phyloP scores from a whole-genome alignment of 2,797 vertebrate genomes.

The Remorina albescens region DNA sequence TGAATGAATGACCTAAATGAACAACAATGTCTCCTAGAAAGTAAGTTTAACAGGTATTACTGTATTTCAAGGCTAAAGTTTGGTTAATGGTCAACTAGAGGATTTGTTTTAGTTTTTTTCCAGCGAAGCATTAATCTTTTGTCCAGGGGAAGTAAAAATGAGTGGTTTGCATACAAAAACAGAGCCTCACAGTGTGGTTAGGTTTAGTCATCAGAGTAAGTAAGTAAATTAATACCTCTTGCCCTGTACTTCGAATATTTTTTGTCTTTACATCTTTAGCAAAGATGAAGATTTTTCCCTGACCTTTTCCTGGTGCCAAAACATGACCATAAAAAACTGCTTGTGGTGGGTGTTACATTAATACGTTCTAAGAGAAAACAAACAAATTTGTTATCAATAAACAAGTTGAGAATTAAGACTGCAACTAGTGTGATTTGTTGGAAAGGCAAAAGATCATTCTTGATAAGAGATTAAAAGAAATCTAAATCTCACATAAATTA shows the following conservation, averaged over 20 bases:
- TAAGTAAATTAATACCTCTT: background rate
- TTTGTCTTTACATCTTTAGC: background rate
- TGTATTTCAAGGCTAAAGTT: background rate
- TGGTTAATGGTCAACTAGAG: background rate
- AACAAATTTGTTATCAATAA: background rate
- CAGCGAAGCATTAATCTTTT: background rate
- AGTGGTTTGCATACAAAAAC: background rate
- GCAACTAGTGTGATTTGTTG: background rate
- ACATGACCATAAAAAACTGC: background rate
- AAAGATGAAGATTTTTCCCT: background rate
- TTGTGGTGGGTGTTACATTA: background rate
- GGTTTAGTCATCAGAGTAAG: background rate
- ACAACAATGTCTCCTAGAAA: background rate
- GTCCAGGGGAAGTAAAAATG: background rate
- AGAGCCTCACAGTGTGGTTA: background rate
- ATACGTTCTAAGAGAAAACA: background rate
- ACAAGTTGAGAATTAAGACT: background rate
- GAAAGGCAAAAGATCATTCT: background rate
- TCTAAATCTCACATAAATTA: background rate
- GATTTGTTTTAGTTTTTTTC: background rate
- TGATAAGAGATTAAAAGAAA: background rate
- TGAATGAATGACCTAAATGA: conserved; percentile 24
- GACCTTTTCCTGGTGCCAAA: background rate
- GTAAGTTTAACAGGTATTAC: background rate
- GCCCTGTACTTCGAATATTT: background rate